phyloP scores from a whole-genome alignment of 2,797 vertebrate species.

The Enteromius thamalakanensis region DNA sequence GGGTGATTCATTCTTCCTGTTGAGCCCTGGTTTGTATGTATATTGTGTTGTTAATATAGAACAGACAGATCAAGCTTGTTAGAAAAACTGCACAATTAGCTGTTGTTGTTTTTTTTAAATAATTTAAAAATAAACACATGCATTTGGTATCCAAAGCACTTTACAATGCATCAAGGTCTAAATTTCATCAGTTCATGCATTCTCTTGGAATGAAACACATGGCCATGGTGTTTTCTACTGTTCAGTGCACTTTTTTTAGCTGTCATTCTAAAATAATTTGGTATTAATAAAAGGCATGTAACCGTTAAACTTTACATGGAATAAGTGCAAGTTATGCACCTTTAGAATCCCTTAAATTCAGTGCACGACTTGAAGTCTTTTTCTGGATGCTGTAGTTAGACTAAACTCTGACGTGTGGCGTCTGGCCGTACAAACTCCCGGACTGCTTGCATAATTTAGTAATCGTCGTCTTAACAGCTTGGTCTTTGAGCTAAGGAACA shows the following conservation, averaged over 20 bases:
- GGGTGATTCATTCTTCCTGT: neutral
- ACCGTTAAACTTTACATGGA: neutral
- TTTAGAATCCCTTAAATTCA: slow-evolving; percentile 6
- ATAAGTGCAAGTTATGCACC: neutral
- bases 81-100: neutral
- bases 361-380: slow-evolving; percentile 23
- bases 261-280: neutral
- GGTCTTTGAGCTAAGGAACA: slow-evolving; percentile 33
- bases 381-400: slow-evolving; percentile 22
- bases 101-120: neutral
- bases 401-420: slow-evolving; percentile 20
- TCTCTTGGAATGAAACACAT: neutral
- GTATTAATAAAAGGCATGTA: neutral
- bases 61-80: neutral
- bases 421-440: slow-evolving; percentile 25
- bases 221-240: neutral
- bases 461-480: slow-evolving; percentile 20
- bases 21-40: neutral
- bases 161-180: neutral
- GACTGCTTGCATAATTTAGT: slow-evolving; percentile 29
- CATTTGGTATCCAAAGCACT: neutral
- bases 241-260: neutral
- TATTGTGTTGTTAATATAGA: neutral
- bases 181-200: neutral
- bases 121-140: neutral